Evolutionary conservation across 1,140 invertebrate species (phyloP), one percentile per base, ranked within the genome.

Genomic region (Plodia interpunctella): DNA sequence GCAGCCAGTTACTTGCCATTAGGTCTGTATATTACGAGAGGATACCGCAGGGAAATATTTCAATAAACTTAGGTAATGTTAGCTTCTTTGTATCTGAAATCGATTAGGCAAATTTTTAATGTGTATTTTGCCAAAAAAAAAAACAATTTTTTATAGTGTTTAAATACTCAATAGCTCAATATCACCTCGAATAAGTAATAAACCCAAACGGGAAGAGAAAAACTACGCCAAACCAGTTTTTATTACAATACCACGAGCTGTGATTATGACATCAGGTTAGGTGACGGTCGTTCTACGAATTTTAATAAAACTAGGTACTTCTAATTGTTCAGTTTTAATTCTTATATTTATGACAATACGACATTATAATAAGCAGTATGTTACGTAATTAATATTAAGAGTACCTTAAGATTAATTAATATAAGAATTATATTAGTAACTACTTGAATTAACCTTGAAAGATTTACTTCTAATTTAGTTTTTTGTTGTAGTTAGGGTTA

Each of bases 151-250:
- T 25, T 25, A 3, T 1, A 32, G 10, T 32, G 30, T 32, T 28
- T 32, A 10, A 32, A 32, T 10, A 32, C 2, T 32, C 30, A 32
- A 32, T 25, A 4, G 15, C 38, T 44, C 38, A 44, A 44, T 2
- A 15, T 1, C 15, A 32, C 38, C 5, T 1, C 2, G 15, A 15
- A 15, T 44, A 15, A 44, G 13, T 44, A 71, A 74, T 69, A 71
- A 74, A 70, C 66, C 63, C 69, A 65, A 74, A 70, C 63, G 61
- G 62, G 61, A 64, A 70, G 60, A 66, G 61, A 74, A 77, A 72
- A 70, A 77, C 59, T 69, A 63, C 57, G 55, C 52, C 55, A 70
- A 76, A 76, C 68, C 66, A 64, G 70, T 71, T 58, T 55, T 74
- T 76, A 72, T 74, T 59, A 56, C n/a, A 44, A 10, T 44, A 67